A percentile compares a stretch with the other conserved stretches of the same genome.
These are phyloP conservation scores for Agelastica alni DNA, from an alignment of 2,888 invertebrate species.

Conservation along the genomic window DNA sequence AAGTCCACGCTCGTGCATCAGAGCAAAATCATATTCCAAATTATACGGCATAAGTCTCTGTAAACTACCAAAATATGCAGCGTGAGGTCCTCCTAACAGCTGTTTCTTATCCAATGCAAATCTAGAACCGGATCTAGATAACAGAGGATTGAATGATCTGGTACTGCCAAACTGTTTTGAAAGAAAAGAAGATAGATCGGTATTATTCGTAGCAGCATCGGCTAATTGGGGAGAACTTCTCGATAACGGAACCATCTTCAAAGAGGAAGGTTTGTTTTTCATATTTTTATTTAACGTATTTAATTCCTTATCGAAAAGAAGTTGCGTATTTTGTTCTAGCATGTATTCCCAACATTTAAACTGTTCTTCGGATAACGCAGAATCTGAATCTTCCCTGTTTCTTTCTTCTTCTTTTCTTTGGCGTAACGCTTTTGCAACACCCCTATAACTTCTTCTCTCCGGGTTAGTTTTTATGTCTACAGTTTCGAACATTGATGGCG, in stretches of 20 bases:
- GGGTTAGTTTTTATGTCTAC: conserved; percentile 58
- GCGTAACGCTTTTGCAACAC: conserved; percentile 66
- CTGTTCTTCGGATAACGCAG: conserved; percentile 77
- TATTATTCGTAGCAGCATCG: conserved; percentile 49
- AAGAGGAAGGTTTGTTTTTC: conserved; percentile 60
- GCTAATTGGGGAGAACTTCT: conserved; percentile 71
- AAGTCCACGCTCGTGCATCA: conserved; percentile 76
- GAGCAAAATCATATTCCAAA: conserved; percentile 82
- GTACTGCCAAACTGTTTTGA: conserved; percentile 81
- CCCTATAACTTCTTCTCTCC: conserved; percentile 63
- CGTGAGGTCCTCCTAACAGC: conserved; percentile 75
- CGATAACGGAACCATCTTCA: conserved; percentile 64
- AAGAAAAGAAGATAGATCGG: conserved; percentile 60
- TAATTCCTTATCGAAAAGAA: conserved; percentile 84
- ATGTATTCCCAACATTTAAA: conserved; percentile 94
- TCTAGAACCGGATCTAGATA: conserved; percentile 63
- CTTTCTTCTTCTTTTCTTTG: conserved; percentile 67
- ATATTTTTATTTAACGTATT: conserved; percentile 70
- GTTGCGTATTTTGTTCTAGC: conserved; percentile 87
- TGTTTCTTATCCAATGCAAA: conserved; percentile 65
- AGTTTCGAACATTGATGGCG: conserved; percentile 52
- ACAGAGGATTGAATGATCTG: conserved; percentile 72
- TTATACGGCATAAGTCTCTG: conserved; percentile 84
- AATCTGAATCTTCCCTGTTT: conserved; percentile 62
- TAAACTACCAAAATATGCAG: conserved; percentile 84